Evolutionary conservation across 2,113 vertebrate genomes (phyloP).

Genomic region (Phoxinus phoxinus): DNA sequence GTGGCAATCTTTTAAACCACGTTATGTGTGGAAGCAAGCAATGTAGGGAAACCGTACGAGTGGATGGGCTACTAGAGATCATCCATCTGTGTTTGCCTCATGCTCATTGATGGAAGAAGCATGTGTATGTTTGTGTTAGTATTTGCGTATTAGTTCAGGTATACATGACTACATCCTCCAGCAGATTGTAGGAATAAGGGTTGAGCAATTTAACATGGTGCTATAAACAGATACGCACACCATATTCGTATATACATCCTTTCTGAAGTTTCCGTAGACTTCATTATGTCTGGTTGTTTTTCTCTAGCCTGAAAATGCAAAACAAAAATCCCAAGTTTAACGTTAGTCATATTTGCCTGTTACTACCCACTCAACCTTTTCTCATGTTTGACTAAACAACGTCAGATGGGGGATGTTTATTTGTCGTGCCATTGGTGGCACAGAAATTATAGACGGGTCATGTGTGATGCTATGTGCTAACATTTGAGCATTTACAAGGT

Average conservation of each 20-base stretch:
- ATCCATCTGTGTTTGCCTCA: background rate
- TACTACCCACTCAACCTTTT: background rate
- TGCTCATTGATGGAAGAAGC: background rate
- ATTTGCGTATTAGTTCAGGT: slow-evolving; percentile 5
- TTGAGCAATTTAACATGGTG: background rate
- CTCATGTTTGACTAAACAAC: background rate
- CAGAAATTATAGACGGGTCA: background rate
- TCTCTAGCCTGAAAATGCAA: background rate
- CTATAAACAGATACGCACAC: background rate
- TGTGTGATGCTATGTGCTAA: background rate
- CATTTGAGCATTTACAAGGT: background rate
- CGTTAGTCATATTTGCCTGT: background rate
- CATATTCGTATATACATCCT: background rate
- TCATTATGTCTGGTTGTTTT: background rate
- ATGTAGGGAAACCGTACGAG: background rate
- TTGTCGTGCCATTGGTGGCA: background rate
- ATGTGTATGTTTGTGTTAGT: background rate
- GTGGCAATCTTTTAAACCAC: background rate
- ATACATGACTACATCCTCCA: background rate
- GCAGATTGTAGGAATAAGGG: background rate
- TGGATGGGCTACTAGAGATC: background rate
- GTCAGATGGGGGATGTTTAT: background rate
- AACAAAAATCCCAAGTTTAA: background rate
- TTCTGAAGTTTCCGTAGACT: background rate
- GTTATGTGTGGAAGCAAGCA: background rate